Conservation (phyloP, 2,888 invertebrate species). For the Digitonthophagus gazella region DNA sequence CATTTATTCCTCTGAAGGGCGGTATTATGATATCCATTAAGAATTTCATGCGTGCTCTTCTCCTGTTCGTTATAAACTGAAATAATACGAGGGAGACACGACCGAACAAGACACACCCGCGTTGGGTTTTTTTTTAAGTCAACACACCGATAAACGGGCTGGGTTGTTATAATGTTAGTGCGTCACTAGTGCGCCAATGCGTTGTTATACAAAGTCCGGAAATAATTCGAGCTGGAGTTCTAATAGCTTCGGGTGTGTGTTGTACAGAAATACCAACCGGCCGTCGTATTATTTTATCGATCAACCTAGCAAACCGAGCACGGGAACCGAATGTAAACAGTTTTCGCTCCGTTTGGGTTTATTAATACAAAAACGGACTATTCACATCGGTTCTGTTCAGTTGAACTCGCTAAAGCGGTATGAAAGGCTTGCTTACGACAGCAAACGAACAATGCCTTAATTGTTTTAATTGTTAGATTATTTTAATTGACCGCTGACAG, state of each 20-base stretch:
- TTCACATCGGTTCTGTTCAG: not conserved
- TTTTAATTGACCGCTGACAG: not conserved
- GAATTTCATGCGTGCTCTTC: constrained; percentile 34
- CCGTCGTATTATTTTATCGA: constrained; percentile 1
- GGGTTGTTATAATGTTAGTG: too few relatives aligned
- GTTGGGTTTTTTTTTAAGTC: constrained; percentile 17
- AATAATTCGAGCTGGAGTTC: too few relatives aligned
- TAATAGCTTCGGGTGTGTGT: too few relatives aligned
- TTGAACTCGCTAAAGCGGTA: not conserved
- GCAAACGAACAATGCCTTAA: not conserved
- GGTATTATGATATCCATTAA: constrained; percentile 39
- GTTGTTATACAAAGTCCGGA: too few relatives aligned
- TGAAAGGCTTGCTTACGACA: not conserved
- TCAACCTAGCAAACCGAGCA: not conserved
- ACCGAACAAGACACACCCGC: constrained; percentile 29
- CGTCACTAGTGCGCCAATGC: too few relatives aligned
- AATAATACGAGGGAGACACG: not conserved
- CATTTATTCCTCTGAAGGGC: constrained; percentile 33
- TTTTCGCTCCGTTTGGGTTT: too few relatives aligned
- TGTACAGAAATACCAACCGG: not conserved
- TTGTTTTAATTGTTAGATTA: not conserved
- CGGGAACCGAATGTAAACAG: not conserved
- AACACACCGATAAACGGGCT: too few relatives aligned
- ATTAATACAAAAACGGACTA: not conserved
- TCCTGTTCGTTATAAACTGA: too few relatives aligned